Conservation (phyloP, 2,797 vertebrate species). For the Labeo calbasu region DNA sequence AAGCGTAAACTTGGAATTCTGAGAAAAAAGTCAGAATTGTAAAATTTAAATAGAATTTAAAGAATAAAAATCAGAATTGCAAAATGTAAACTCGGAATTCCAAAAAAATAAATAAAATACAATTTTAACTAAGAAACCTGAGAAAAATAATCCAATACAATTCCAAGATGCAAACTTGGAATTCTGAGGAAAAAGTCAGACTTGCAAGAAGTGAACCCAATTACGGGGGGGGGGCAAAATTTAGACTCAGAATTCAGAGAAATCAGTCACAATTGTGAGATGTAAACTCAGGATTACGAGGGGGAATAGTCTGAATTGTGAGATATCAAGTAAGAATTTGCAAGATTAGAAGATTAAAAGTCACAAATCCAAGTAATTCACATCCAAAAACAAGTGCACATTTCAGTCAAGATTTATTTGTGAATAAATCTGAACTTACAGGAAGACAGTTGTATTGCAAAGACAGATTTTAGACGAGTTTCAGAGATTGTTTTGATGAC, state of each 20-base stretch:
- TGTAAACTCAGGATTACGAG: not conserved
- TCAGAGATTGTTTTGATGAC: constrained; percentile 68
- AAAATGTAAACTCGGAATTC: too few relatives aligned
- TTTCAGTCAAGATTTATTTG: constrained; percentile 69
- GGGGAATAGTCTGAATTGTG: not conserved
- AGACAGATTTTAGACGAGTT: constrained; percentile 73
- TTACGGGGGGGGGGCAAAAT: not conserved
- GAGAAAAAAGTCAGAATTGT: too few relatives aligned
- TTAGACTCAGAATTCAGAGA: not conserved
- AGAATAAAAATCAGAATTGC: too few relatives aligned
- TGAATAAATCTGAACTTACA: constrained; percentile 77
- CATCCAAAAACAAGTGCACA: constrained; percentile 1
- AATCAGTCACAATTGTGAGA: not conserved
- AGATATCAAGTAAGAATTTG: not conserved
- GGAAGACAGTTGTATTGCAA: constrained; percentile 84
- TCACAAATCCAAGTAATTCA: not conserved
- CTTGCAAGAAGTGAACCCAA: not conserved
- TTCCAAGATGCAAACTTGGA: too few relatives aligned
- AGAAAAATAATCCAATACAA: too few relatives aligned
- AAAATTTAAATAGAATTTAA: too few relatives aligned
- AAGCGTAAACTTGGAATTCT: too few relatives aligned
- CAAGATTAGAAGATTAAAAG: not conserved
- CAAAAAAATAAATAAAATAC: too few relatives aligned
- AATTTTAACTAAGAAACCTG: too few relatives aligned
- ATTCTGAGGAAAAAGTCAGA: not conserved